Evolutionary conservation across 2,888 invertebrate genomes (phyloP).

Genomic region (Platynereis dumerilii): DNA sequence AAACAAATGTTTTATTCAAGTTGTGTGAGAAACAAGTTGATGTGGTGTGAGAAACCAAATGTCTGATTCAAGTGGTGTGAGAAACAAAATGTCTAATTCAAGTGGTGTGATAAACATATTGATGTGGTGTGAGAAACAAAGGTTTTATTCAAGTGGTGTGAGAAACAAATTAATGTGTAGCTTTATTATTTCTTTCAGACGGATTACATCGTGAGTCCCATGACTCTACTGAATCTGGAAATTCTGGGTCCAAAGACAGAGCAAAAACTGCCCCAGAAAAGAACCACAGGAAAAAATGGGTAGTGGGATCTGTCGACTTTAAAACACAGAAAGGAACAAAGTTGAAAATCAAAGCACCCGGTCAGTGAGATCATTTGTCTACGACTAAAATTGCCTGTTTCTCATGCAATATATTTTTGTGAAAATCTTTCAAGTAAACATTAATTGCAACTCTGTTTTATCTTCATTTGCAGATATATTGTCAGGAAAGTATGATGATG

Average conservation of each 20-base stretch:
- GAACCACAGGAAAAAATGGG: conserved; percentile 53
- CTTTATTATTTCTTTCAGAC: too few species aligned
- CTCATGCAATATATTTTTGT: conserved; percentile 8
- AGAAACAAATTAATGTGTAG: too few species aligned
- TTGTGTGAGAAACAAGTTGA: too few species aligned
- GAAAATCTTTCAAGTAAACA: background rate
- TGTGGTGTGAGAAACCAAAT: too few species aligned
- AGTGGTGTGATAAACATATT: too few species aligned
- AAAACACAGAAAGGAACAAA: conserved; percentile 53
- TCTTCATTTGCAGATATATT: conserved; percentile 44
- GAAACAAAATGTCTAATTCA: too few species aligned
- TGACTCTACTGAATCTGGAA: too few species aligned
- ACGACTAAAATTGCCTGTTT: background rate
- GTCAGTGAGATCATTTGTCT: conserved; percentile 39
- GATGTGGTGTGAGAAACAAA: too few species aligned
- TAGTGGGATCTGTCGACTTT: conserved; percentile 54
- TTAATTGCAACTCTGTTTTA: background rate
- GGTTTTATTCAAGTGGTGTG: too few species aligned
- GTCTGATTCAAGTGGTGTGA: too few species aligned
- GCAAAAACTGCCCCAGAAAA: conserved; percentile 53
- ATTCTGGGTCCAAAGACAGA: conserved; percentile 15
- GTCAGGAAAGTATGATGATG: conserved; percentile 57
- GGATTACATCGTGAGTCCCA: too few species aligned
- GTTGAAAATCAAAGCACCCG: conserved; percentile 53
- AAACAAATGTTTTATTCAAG: too few species aligned